phyloP scores from a whole-genome alignment of 2,888 invertebrate genomes.

The Hemaris fuciformis region DNA sequence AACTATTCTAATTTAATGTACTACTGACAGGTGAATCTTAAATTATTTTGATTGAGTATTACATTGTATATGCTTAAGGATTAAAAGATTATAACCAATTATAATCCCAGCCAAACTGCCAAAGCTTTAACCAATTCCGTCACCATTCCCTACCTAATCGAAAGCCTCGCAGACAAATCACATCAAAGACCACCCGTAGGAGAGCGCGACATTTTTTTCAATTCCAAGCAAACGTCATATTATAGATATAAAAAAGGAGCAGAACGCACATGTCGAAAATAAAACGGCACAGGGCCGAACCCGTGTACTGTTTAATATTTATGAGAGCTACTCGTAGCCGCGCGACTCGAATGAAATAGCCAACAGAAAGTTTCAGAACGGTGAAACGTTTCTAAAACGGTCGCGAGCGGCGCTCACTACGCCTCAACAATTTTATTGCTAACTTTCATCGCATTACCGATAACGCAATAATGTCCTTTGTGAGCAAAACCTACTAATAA shows the following conservation, averaged over 20 bases:
- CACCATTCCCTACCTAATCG: background rate
- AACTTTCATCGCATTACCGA: constrained; percentile 40
- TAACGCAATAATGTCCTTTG: constrained; percentile 14
- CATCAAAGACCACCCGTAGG: background rate
- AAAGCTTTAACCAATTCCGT: background rate
- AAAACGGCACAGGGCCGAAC: constrained; percentile 45
- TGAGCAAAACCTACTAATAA: constrained; percentile 3
- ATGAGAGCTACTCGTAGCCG: constrained; percentile 40
- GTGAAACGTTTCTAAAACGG: constrained; percentile 46
- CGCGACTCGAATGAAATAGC: constrained; percentile 42
- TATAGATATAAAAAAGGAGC: constrained; percentile 36
- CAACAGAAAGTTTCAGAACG: constrained; percentile 48
- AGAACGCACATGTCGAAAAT: constrained; percentile 47
- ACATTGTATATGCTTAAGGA: no score
- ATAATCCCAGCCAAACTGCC: background rate
- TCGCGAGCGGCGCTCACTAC: constrained; percentile 27
- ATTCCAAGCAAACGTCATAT: constrained; percentile 28
- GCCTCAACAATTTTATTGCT: constrained; percentile 44
- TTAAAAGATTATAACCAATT: background rate
- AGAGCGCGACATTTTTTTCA: constrained; percentile 13
- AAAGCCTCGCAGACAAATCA: background rate
- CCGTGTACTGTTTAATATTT: constrained; percentile 56
- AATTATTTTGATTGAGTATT: no score
- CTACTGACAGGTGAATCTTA: no score
- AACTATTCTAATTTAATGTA: no score